Evolutionary conservation across 2,113 vertebrate genomes (phyloP), one percentile per base, ranked within the genome.

Genomic region (Mormyrus iriodes): DNA sequence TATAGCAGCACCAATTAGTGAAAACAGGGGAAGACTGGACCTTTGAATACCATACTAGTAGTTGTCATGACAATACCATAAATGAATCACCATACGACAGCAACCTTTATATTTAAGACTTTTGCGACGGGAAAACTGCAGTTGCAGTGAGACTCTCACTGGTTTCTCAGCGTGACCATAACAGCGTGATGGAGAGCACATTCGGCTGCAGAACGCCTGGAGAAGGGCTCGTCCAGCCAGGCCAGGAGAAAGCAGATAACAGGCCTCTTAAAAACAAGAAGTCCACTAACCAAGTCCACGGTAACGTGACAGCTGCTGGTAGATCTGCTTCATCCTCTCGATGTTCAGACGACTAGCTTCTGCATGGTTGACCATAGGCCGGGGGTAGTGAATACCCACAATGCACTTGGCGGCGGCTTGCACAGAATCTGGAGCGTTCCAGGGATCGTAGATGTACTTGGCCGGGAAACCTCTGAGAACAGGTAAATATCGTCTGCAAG

Each of bases 281-380:
- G 9, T 15, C 6, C 2, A 42, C 94, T 91, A 89, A 95, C 96
- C 95, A 3, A 96, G 92, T 89, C 95, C 95, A n/a, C 96, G 88
- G 93, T 96, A 96, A 89, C 96, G 95, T 83, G 95, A 96, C 1
- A 96, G 95, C 35, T 96, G 95, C 93, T 96, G 95, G 93, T 96
- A 96, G 91, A 96, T 96, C 94, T 96, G 96, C 90, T 96, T 96
- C 96, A 96, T 96, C 89, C 96, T 94, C 92, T 96, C 96, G 10
- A 96, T 96, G 94, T 96, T 96, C 89, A 96, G 95, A 3, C 96
- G 93, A 90, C 96, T 96, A 0, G 95, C 92, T 91, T 96, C 96
- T 0, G 96, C 96, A 8, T 96, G 96, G 92, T 96, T 94, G 42
- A 96, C 95, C 95, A 96, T 96, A 87, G 96, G 96, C 83, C 95